Conservation (phyloP, 1,140 invertebrate genomes). For the Zophobas atratus region DNA sequence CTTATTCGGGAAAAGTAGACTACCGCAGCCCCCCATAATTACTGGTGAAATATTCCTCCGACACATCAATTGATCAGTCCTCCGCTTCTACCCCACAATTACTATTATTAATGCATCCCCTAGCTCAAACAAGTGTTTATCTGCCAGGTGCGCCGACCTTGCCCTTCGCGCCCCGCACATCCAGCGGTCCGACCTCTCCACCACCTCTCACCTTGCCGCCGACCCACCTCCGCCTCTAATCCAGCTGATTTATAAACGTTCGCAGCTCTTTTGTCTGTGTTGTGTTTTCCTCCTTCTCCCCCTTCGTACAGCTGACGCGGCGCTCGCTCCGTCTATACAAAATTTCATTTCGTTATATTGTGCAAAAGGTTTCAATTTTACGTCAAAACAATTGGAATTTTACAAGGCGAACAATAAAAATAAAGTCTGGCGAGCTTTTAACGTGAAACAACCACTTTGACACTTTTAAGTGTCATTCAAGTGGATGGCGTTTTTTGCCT, state of each 20-base stretch:
- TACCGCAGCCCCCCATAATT: no score
- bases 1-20: no score
- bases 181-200: slow-evolving; percentile 31
- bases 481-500: slow-evolving; percentile 34
- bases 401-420: slow-evolving; percentile 40
- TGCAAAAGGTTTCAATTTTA: slow-evolving; percentile 42
- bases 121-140: background rate
- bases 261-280: slow-evolving; percentile 42
- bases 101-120: background rate
- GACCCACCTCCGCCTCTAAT: slow-evolving; percentile 31
- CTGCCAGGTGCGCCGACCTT: slow-evolving; percentile 10
- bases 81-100: no score
- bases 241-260: slow-evolving; percentile 42
- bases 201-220: slow-evolving; percentile 6
- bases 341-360: slow-evolving; percentile 43
- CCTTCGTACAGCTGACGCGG: slow-evolving; percentile 30
- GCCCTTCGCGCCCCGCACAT: background rate
- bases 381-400: slow-evolving; percentile 42
- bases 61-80: no score
- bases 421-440: slow-evolving; percentile 42
- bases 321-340: slow-evolving; percentile 35
- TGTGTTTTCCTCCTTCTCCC: slow-evolving; percentile 36
- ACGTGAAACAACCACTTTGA: slow-evolving; percentile 42
- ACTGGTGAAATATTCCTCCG: no score
- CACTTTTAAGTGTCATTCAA: slow-evolving; percentile 43